Conservation (phyloP, 2,888 invertebrate genomes). For the Athetis lepigone region DNA sequence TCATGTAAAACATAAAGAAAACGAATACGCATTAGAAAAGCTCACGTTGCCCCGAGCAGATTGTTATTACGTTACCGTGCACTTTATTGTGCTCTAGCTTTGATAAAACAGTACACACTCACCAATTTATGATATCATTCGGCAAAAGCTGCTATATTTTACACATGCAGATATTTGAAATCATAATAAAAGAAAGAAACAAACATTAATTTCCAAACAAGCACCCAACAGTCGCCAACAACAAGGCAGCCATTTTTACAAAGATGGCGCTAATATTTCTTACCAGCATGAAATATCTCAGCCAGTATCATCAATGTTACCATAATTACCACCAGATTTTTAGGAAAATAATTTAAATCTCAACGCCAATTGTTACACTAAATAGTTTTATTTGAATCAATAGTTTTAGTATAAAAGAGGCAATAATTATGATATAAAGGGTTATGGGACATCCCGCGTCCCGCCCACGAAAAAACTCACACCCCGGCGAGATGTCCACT, state of each 20-base stretch:
- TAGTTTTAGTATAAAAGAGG: too few relatives aligned
- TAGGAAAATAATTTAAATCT: not conserved
- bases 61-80: constrained; percentile 62
- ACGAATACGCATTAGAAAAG: constrained; percentile 67
- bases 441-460: too few relatives aligned
- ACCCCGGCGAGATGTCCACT: too few relatives aligned
- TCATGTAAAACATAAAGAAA: constrained; percentile 35
- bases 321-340: not conserved
- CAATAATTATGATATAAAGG: too few relatives aligned
- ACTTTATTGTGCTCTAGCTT: constrained; percentile 38
- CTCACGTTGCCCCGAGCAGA: constrained; percentile 82
- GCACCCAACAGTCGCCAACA: constrained; percentile 88
- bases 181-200: constrained; percentile 83
- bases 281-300: constrained; percentile 54
- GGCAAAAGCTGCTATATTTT: constrained; percentile 70
- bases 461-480: too few relatives aligned
- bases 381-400: not conserved
- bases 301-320: constrained; percentile 33
- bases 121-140: constrained; percentile 75
- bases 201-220: constrained; percentile 87
- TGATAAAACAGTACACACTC: constrained; percentile 65
- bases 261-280: constrained; percentile 77
- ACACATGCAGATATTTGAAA: constrained; percentile 72
- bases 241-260: constrained; percentile 89
- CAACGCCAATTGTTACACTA: not conserved